Conservation (phyloP, 2,888 invertebrate species). For the Pollenia angustigena region DNA sequence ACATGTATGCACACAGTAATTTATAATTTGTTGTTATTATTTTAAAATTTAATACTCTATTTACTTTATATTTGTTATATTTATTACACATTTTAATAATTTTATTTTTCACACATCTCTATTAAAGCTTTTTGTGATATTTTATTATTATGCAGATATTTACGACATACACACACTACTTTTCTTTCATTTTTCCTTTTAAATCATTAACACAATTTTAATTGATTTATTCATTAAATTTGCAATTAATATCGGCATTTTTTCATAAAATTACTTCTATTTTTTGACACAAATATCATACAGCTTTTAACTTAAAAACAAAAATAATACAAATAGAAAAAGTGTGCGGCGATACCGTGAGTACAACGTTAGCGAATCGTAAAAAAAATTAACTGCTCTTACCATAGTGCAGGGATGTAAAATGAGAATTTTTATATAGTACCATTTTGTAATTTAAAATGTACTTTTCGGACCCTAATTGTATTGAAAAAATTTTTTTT, state of each 20-base stretch:
- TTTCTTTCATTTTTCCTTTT: neutral
- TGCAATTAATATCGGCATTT: neutral
- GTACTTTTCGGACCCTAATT: too few species aligned
- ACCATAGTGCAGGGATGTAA: neutral
- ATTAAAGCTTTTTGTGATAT: slow-evolving; percentile 29
- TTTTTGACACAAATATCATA: slow-evolving; percentile 22
- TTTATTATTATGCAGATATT: neutral
- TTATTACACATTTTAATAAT: slow-evolving; percentile 21
- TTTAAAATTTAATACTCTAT: slow-evolving; percentile 20
- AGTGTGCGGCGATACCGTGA: slow-evolving; percentile 58
- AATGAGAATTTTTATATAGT: too few species aligned
- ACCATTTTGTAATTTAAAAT: too few species aligned
- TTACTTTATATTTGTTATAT: slow-evolving; percentile 17
- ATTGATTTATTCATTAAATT: slow-evolving; percentile 52
- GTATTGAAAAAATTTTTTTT: too few species aligned
- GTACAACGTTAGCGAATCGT: slow-evolving; percentile 67
- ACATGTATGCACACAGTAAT: slow-evolving; percentile 20
- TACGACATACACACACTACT: slow-evolving; percentile 27
- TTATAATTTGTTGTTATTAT: slow-evolving; percentile 25
- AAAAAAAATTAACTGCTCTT: slow-evolving; percentile 74
- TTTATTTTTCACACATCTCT: slow-evolving; percentile 21
- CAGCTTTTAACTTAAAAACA: slow-evolving; percentile 34
- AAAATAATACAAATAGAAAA: slow-evolving; percentile 45
- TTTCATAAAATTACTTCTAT: neutral
- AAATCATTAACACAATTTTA: slow-evolving; percentile 46